phyloP scores from a whole-genome alignment of 1,140 invertebrate species.

The Protaetia brevitarsis region DNA sequence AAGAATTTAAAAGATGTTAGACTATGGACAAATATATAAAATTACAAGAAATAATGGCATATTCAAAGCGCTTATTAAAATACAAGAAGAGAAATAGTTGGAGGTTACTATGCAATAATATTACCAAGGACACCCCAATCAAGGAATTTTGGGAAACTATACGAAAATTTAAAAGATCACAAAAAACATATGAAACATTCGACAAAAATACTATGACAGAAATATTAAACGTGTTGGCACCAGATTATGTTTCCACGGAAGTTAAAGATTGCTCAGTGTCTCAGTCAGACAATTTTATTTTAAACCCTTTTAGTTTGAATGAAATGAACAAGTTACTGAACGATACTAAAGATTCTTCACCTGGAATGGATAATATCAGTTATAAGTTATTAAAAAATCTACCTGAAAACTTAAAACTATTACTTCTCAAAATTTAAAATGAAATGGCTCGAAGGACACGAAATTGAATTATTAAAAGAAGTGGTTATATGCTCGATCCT shows the following conservation, averaged over 20 bases:
- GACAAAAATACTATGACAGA: not conserved
- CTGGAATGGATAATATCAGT: constrained; percentile 4
- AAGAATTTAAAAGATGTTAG: not conserved
- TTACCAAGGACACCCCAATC: not conserved
- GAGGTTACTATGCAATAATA: not conserved
- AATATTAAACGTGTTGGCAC: not conserved
- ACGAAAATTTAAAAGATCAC: not conserved
- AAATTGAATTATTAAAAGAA: constrained; percentile 1
- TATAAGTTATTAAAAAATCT: constrained; percentile 1
- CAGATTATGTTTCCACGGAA: not conserved
- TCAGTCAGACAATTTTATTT: not conserved
- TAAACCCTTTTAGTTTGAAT: not conserved
- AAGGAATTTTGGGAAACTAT: not conserved
- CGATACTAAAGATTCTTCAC: constrained; percentile 1
- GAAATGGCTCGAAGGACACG: not conserved
- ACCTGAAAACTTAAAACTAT: not conserved
- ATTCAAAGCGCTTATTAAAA: not conserved
- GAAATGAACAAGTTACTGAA: not conserved
- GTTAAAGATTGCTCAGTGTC: not conserved
- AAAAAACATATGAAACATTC: not conserved
- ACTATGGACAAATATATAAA: constrained; percentile 1
- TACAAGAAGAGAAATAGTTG: constrained; percentile 1
- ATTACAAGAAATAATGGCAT: not conserved
- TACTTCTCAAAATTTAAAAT: not conserved
- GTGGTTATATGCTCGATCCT: not conserved